Evolutionary conservation across 2,797 vertebrate genomes (phyloP).

Genomic region (Diplodus sargus): DNA sequence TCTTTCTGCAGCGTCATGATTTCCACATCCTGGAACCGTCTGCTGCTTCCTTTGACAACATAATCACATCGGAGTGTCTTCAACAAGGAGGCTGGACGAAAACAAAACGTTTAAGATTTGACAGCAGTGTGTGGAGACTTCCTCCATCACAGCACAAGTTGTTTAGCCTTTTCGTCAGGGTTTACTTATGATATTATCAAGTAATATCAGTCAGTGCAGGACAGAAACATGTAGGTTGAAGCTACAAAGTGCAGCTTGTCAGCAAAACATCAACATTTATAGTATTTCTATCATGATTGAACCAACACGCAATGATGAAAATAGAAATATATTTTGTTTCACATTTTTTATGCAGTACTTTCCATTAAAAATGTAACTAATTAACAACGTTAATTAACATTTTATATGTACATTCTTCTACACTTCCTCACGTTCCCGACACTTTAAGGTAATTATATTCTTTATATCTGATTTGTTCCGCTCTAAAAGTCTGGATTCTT

Average conservation of each 20-base stretch:
- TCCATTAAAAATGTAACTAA: too few relatives aligned
- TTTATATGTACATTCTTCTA: background rate
- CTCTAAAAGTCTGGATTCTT: background rate
- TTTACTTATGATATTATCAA: too few relatives aligned
- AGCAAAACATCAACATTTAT: background rate
- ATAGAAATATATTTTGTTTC: too few relatives aligned
- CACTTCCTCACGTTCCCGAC: too few relatives aligned
- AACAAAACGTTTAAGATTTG: too few relatives aligned
- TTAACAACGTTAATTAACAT: too few relatives aligned
- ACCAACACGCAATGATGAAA: too few relatives aligned
- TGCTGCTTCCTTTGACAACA: slow-evolving; percentile 32
- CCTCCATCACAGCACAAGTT: too few relatives aligned
- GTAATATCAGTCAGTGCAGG: background rate
- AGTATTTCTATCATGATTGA: background rate
- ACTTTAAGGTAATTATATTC: background rate
- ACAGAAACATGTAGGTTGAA: background rate
- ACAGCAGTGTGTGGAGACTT: too few relatives aligned
- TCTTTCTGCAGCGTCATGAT: slow-evolving; percentile 50
- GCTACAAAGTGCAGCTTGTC: background rate
- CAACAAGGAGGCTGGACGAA: slow-evolving; percentile 10
- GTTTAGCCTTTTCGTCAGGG: too few relatives aligned
- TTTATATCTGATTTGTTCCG: background rate
- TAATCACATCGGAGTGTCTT: slow-evolving; percentile 34
- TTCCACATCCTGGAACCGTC: slow-evolving; percentile 49
- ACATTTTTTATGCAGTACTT: too few relatives aligned